Base-by-base conservation (phyloP, 2,113 vertebrate species). In the Chiloscyllium plagiosum region DNA sequence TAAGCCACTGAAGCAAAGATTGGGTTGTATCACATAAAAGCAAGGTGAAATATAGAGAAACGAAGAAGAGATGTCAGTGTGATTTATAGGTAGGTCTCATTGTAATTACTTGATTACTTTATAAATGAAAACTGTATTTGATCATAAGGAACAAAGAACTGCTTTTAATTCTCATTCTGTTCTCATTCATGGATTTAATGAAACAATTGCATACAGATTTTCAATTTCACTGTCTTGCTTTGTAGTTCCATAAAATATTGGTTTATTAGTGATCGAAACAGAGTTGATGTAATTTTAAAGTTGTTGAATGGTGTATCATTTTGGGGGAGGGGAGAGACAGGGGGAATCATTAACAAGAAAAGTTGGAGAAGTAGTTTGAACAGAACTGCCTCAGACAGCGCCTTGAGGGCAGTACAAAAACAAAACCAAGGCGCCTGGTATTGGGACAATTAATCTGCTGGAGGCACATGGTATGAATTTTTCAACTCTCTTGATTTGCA, bases 381-480 rank as follows among this genome's bases (percentile, higher is more conserved):
- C 97, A 96, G 96, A 96, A 96, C 65, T 97, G 96, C 95, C 97
- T 96, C 96, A 96, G 69, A 97, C 96, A 96, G 95, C 37, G 96
- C 97, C 97, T 61, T 96, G 89, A 96, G 97, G 97, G 97, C 95
- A 97, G 95, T 96, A 96, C 96, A 97, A 97, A 97, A 97, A 96
- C 93, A 2, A 97, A 97, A 97, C 96, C 94, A 4, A 97, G 97
- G 97, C 96, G 96, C 97, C 97, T 96, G 96, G 95, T 96, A 96
- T 97, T 97, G 97, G 97, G 96, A 56, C 96, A 95, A 69, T 97
- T 97, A 96, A 97, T 97, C 96, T 96, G 96, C 96, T 96, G 97
- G 98, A 97, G 96, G 96, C 97, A 97, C 65, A 95, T 96, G 97
- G 97, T 96, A 96, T 70, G 33, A 96, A 96, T 97, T 97, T 96